Conservation (phyloP, 2,888 invertebrate genomes). For the Lycaena phlaeas region DNA sequence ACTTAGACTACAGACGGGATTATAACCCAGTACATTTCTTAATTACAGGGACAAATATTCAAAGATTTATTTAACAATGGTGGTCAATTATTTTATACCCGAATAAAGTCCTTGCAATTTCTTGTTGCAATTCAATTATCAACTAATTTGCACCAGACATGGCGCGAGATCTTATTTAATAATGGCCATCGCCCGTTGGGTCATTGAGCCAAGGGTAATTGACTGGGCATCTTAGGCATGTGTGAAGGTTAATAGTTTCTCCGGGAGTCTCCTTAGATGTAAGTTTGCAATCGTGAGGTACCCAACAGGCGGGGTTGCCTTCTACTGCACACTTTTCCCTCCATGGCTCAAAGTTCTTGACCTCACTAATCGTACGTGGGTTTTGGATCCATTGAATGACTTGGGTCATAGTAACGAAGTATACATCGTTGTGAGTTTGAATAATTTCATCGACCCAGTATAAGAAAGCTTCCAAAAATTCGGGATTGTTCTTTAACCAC, state of each 20-base stretch:
- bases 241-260: slow-evolving; percentile 93
- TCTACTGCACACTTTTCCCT: slow-evolving; percentile 94
- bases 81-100: slow-evolving; percentile 24
- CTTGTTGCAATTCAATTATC: slow-evolving; percentile 48
- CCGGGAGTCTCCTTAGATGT: slow-evolving; percentile 95
- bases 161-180: slow-evolving; percentile 76
- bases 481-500: slow-evolving; percentile 94
- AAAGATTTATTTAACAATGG: slow-evolving; percentile 27
- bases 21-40: slow-evolving; percentile 68
- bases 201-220: slow-evolving; percentile 97
- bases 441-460: slow-evolving; percentile 94
- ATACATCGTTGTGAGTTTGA: slow-evolving; percentile 89
- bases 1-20: slow-evolving; percentile 72
- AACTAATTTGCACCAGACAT: slow-evolving; percentile 53
- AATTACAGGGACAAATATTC: slow-evolving; percentile 59
- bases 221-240: slow-evolving; percentile 93
- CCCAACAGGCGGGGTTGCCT: slow-evolving; percentile 87
- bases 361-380: slow-evolving; percentile 86
- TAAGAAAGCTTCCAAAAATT: slow-evolving; percentile 91
- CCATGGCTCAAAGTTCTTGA: slow-evolving; percentile 95
- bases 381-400: slow-evolving; percentile 97
- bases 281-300: slow-evolving; percentile 91
- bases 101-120: slow-evolving; percentile 50
- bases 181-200: slow-evolving; percentile 90
- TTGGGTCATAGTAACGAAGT: slow-evolving; percentile 96